Evolutionary conservation across 2,113 vertebrate species (phyloP), one percentile per base, ranked within the genome.

Genomic region (Tretioscincus oriximinensis): DNA sequence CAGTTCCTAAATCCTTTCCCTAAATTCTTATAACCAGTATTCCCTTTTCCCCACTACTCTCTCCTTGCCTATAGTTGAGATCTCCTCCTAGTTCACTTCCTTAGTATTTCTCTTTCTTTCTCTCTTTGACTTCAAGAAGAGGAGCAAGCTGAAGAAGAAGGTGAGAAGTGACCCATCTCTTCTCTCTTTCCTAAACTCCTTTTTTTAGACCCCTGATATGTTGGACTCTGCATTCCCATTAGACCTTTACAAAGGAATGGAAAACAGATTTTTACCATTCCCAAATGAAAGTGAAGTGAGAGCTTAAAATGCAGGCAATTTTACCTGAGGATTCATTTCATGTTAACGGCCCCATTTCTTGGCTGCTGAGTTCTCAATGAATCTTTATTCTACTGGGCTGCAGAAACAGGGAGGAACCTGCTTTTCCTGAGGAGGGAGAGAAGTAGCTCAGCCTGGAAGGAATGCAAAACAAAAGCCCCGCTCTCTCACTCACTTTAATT

Each of bases 131-230:
- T 68, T 45, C 51, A 45, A 79, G 73, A 81, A 85, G 87, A 85
- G 47, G 87, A 88, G 73, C 84, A 81, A 35, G 73, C 75, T 61
- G 87, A 79, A 78, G 84, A 83, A 75, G 87, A 86, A 84, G 87
- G 84, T 86, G 84, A 86, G 87, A 21, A 22, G 28, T 49, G 14
- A 41, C 31, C 26, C 16, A 2, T 64, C 11, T 47, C 63, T 72
- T 49, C 35, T 18, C 18, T 11, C n/a, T 29, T 45, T 16, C 2
- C 45, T 1, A 63, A 72, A 6, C 10, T 29, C 10, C 41, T 21
- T 8, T 4, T 6, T 31, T 64, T 9, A 70, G 66, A 4, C 24
- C 51, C 9, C 26, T 31, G 58, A 24, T 14, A 78, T 70, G 60
- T 51, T 60, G 54, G 47, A 31, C 7, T 26, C 10, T n/a, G n/a